Evolutionary conservation across 1,140 invertebrate genomes (phyloP), one percentile per base, ranked within the genome.

Genomic region (Hycleus phaleratus): DNA sequence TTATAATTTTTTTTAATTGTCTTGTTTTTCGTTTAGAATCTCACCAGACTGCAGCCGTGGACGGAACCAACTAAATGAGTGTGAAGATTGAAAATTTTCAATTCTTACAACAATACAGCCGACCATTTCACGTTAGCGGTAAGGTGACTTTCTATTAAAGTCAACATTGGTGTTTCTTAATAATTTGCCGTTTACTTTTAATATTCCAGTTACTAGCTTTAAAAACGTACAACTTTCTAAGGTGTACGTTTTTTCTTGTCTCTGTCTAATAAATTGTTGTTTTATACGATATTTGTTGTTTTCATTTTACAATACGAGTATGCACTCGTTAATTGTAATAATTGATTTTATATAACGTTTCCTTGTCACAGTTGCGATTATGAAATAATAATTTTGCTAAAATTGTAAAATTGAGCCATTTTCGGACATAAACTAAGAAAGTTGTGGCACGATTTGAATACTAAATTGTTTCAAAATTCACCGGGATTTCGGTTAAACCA

Each of bases 51-150:
- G 52, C 44, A 38, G 11, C 32, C 4, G 44, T 47, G 52, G 46
- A 32, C 32, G 32, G 7, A 32, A 47, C 45, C 38, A 45, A 55
- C 43, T 46, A 46, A 38, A 46, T 43, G 32, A 18, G 18, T 18
- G 43, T 46, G 52, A 55, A 55, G 43, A 46, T 12, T n/a, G 43
- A 46, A 46, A 53, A 12, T 55, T 32, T 55, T 55, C 44, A 55
- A 25, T 46, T 46, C 45, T 55, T 46, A 2, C 32, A 11, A 38
- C 45, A 32, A 32, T 7, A 32, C 4, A 4, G 7, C 32, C 7
- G 32, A 46, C 9, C 10, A 46, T 38, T 26, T 8, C 10, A 53
- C 42, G 42, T 10, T 53, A 32, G 51, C 51, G 51, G 51, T 53
- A 25, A 26, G 25, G 24, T 11, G 24, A 53, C 51, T 53, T 53